Evolutionary conservation across 2,888 invertebrate genomes (phyloP).

Genomic region (Callyntrura guangdongensis): DNA sequence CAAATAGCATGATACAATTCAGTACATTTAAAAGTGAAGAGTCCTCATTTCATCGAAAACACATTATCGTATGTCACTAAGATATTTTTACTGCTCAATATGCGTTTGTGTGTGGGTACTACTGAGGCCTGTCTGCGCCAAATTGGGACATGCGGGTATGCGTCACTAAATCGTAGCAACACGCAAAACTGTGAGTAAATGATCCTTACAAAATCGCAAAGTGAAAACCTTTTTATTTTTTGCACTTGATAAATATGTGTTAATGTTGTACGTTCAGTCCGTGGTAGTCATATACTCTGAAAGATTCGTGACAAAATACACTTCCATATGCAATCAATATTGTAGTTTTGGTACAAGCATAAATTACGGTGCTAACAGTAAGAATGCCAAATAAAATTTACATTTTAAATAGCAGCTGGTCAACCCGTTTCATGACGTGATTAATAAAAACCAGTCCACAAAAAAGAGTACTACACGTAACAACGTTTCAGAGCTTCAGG

Average conservation of each 20-base stretch:
- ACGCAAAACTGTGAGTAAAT: neutral
- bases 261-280: neutral
- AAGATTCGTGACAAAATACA: too few species aligned
- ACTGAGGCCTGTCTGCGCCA: neutral
- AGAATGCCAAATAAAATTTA: neutral
- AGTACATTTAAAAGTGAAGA: too few species aligned
- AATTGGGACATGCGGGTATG: neutral
- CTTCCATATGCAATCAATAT: neutral
- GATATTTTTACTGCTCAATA: too few species aligned
- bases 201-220: neutral
- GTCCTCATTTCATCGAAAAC: too few species aligned
- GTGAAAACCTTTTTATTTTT: neutral
- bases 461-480: neutral
- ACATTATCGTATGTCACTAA: too few species aligned
- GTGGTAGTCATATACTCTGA: too few species aligned
- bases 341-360: neutral
- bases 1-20: too few species aligned
- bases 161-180: neutral
- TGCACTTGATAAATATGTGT: conserved; percentile 7
- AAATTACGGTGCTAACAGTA: neutral
- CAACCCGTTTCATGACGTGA: conserved; percentile 27
- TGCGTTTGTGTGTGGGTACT: too few species aligned
- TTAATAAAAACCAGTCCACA: conserved; percentile 19
- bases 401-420: neutral
- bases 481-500: neutral